Evolutionary conservation across 2,888 invertebrate species (phyloP), one percentile per base, ranked within the genome.

Genomic region (Alviniconcha strummeri): DNA sequence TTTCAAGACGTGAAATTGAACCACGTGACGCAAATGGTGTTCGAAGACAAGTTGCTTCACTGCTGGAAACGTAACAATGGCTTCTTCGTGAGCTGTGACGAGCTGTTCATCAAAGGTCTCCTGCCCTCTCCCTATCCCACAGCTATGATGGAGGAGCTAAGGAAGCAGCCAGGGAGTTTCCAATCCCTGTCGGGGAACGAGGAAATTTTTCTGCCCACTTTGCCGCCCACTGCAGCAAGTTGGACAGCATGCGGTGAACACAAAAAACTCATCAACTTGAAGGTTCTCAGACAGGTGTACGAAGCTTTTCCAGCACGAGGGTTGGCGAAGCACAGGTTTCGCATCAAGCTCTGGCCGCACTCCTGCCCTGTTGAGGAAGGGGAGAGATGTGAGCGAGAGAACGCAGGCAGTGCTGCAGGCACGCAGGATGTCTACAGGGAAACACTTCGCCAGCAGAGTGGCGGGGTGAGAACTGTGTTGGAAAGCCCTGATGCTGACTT

Each of bases 1-100:
- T 78, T 78, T 64, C 36, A 74, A 9, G 74, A 57, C 0, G 81
- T 81, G 7, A 60, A 57, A 17, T 57, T 81, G 72, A 57, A 74
- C 52, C 81, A 81, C 19, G 81, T 81, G 81, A 81, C 81, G 4
- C 69, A 72, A 4, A 81, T 81, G 81, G 13, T 13, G 7, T 81
- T 81, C 9, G 60, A 17, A 6, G 74, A 74, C 6, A 57, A 60
- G 2, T 13, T 55, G 54, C 81, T 81, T 17, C 81, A 81, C 60
- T 81, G 81, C 74, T 81, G 72, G 72, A 72, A 74, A 57, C 81
- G 81, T 15, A 72, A 13, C 55, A 54, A 72, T 8, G 81, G 81
- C 2, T 60, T 81, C 60, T 81, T 55, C 69, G 74, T 81, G 17
- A 81, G 81, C 52, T 2, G 69, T 36, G 72, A 19, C 1, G 81